These are phyloP conservation scores for Felis catus DNA, from an alignment of 2,113 vertebrate species.

Conservation along the genomic window DNA sequence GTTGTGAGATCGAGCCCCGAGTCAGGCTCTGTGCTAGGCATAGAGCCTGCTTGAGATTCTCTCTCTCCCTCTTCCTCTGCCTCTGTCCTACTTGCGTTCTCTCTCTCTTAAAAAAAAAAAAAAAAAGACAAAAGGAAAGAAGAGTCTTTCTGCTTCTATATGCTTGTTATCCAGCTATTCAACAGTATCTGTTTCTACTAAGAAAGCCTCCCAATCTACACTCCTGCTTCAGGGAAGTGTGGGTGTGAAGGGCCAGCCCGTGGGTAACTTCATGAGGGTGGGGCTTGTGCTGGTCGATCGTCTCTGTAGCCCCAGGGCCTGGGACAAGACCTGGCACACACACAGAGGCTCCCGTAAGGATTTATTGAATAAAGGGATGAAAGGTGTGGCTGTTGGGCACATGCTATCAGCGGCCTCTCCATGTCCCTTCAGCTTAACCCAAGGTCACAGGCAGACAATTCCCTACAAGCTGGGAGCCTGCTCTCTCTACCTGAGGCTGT, in stretches of 20 bases:
- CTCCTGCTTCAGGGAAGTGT: neutral
- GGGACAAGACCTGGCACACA: neutral
- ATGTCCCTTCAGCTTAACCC: neutral
- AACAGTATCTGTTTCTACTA: neutral
- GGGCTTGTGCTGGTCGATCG: fast-evolving
- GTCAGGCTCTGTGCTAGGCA: too few relatives aligned
- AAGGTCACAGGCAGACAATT: neutral
- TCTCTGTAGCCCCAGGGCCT: neutral
- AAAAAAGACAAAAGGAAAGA: neutral
- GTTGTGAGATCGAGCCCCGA: too few relatives aligned
- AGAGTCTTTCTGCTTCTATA: neutral
- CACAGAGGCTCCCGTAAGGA: neutral
- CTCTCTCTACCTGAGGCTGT: neutral
- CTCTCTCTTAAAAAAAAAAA: neutral
- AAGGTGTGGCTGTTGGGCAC: neutral
- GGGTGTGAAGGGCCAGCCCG: neutral
- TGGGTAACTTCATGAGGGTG: fast-evolving
- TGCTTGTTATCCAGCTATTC: neutral
- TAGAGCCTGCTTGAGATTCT: too few relatives aligned
- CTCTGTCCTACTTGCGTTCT: too few relatives aligned
- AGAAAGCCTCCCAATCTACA: neutral
- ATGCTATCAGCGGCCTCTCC: fast-evolving
- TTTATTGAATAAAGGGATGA: neutral
- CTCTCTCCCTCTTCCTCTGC: too few relatives aligned
- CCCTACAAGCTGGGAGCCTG: neutral